These are phyloP conservation scores for Clytia hemisphaerica DNA, from an alignment of 30 jellyfish, hydroid and myxozoan species.

Conservation along the genomic window DNA sequence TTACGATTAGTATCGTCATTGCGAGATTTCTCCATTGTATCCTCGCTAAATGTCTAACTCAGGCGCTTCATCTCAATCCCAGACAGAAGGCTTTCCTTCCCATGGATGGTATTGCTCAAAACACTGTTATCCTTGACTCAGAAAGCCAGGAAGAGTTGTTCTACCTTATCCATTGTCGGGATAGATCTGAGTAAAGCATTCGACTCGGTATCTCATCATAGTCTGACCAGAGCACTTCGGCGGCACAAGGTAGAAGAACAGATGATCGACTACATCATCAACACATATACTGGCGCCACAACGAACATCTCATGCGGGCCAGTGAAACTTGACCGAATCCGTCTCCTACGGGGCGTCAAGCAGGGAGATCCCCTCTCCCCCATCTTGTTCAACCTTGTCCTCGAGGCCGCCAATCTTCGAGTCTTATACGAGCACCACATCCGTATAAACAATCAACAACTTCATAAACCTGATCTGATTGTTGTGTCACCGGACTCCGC, in stretches of 20 bases:
- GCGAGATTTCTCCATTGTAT: background rate
- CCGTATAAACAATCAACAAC: no score
- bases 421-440: no score
- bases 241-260: background rate
- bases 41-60: background rate
- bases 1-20: background rate
- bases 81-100: background rate
- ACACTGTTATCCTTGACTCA: background rate
- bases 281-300: background rate
- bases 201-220: background rate
- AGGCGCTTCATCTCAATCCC: background rate
- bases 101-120: background rate
- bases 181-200: constrained; percentile 2
- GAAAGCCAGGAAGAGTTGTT: background rate
- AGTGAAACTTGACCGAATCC: background rate
- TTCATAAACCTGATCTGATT: no score
- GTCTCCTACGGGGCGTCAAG: background rate
- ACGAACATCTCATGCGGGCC: constrained; percentile 7
- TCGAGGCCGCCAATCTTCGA: no score
- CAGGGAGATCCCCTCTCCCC: constrained; percentile 6
- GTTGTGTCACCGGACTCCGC: no score
- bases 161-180: background rate
- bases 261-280: constrained; percentile 4
- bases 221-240: background rate
- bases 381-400: background rate